Evolutionary conservation across 2,113 vertebrate genomes (phyloP).

Genomic region (Ictalurus furcatus): DNA sequence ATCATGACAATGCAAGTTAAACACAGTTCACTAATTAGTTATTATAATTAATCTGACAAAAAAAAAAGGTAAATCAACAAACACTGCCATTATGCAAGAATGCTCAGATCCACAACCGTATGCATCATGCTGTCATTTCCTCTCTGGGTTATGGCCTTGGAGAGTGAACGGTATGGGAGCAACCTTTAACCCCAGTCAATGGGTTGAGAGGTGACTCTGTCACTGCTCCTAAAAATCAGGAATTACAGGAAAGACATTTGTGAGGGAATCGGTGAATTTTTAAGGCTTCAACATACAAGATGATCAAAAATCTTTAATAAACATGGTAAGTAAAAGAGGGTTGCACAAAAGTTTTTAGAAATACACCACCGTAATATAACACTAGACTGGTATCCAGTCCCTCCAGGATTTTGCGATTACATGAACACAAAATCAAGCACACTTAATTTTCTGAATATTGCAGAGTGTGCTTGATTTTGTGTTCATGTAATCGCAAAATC

Average conservation of each 20-base stretch:
- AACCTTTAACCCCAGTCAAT: constrained; percentile 54
- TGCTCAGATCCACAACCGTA: neutral
- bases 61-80: neutral
- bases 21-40: neutral
- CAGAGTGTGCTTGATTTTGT: too few relatives aligned
- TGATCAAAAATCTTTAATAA: neutral
- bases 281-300: neutral
- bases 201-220: constrained; percentile 49
- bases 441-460: too few relatives aligned
- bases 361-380: neutral
- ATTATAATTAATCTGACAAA: neutral
- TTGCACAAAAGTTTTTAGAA: neutral
- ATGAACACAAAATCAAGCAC: too few relatives aligned
- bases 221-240: constrained; percentile 56
- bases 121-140: constrained; percentile 23
- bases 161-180: constrained; percentile 31
- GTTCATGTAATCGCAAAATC: too few relatives aligned
- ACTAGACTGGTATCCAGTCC: neutral
- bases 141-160: constrained; percentile 35
- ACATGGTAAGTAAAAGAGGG: neutral
- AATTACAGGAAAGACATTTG: constrained; percentile 13
- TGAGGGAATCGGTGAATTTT: neutral
- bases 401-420: too few relatives aligned
- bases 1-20: constrained; percentile 19
- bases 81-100: neutral